These are phyloP conservation scores for Meda fulgida DNA, from an alignment of 2,797 vertebrate species.

Conservation along the genomic window DNA sequence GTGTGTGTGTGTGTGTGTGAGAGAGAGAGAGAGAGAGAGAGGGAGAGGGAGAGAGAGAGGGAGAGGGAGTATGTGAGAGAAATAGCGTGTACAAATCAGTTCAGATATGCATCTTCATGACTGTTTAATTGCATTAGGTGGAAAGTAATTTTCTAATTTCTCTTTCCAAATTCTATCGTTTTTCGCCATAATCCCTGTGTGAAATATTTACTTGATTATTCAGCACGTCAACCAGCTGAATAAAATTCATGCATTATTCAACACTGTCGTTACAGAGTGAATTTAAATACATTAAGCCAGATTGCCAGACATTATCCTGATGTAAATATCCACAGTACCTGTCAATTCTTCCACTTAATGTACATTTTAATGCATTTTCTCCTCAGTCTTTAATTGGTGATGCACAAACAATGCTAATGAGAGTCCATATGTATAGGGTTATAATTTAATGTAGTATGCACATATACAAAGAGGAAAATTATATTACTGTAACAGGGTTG, in stretches of 20 bases:
- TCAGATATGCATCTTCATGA: not conserved
- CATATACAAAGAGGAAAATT: not conserved
- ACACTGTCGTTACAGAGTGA: slow-evolving; percentile 1
- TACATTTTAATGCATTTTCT: slow-evolving; percentile 17
- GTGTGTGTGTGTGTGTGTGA: not conserved
- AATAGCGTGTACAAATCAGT: not conserved
- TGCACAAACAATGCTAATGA: slow-evolving; percentile 5
- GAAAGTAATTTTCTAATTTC: slow-evolving; percentile 20
- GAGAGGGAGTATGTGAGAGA: slow-evolving; percentile 51
- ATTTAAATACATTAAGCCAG: slow-evolving; percentile 26
- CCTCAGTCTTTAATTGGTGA: slow-evolving; percentile 8
- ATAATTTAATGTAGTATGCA: not conserved
- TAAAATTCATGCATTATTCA: slow-evolving; percentile 32
- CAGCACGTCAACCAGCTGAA: slow-evolving; percentile 12
- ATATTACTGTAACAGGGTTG: not conserved
- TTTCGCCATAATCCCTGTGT: slow-evolving; percentile 29
- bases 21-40: slow-evolving; percentile 39
- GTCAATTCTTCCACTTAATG: not conserved
- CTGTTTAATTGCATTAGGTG: not conserved
- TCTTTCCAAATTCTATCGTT: not conserved
- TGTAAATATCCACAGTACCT: slow-evolving; percentile 22
- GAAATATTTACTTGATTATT: slow-evolving; percentile 33
- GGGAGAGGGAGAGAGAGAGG: not conserved
- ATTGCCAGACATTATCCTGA: not conserved
- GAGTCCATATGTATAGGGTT: not conserved